phyloP scores from a whole-genome alignment of 2,113 vertebrate genomes.

The Micromys minutus region DNA sequence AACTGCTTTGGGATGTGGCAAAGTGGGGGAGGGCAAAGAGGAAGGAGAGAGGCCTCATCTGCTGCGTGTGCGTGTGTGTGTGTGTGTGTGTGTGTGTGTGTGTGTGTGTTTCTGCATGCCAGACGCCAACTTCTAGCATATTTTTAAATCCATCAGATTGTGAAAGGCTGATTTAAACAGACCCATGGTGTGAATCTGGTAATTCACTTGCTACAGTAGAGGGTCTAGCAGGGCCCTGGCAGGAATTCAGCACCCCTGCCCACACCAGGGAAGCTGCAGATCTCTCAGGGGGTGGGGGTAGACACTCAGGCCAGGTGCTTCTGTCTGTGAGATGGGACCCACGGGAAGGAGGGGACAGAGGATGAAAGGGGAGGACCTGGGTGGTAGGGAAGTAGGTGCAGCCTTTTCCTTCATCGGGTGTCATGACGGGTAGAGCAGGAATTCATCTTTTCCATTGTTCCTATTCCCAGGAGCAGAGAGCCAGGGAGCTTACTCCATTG shows the following conservation, averaged over 20 bases:
- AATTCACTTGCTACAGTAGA: conserved; percentile 58
- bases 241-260: conserved; percentile 1
- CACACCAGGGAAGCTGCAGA: background rate
- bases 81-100: conserved; percentile 62
- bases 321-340: background rate
- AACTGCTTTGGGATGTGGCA: background rate
- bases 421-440: background rate
- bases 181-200: conserved; percentile 52
- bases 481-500: background rate
- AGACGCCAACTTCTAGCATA: conserved; percentile 64
- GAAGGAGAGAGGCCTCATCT: conserved; percentile 48
- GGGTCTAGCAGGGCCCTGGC: conserved; percentile 27
- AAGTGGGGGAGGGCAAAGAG: background rate
- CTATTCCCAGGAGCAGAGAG: background rate
- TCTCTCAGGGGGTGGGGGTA: no score
- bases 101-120: conserved; percentile 42
- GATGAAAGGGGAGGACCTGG: background rate
- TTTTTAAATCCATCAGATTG: conserved; percentile 75
- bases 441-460: background rate
- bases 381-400: background rate
- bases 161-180: conserved; percentile 75
- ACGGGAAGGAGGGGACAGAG: background rate
- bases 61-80: conserved; percentile 57
- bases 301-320: background rate
- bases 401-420: background rate